Evolutionary conservation across 2,113 vertebrate species (phyloP), one percentile per base, ranked within the genome.

Genomic region (Cathartes aura): DNA sequence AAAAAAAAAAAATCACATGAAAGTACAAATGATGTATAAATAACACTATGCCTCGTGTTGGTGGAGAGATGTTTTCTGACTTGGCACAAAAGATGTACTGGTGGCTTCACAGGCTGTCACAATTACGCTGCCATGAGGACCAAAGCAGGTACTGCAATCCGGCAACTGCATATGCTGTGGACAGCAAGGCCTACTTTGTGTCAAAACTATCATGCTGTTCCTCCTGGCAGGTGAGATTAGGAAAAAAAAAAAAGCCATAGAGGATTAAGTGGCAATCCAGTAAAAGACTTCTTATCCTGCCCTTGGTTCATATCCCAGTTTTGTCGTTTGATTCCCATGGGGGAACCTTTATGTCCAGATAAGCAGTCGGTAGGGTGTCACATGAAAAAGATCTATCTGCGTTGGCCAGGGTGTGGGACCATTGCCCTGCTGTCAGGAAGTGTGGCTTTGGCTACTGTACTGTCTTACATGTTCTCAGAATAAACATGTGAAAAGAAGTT

Each of bases 1-100:
- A 2, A 24, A 55, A 45, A 24, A 55, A 45, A 47, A 58, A 70
- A n/a, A 64, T 38, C n/a, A 47, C 36, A 45, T 45, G 63, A 19
- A 56, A 74, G 40, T 81, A 63, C 29, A 89, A 93, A 90, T 67
- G 67, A 67, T 76, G 56, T 70, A 43, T 82, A 89, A 93, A 89
- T 62, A 89, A 55, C n/a, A n/a, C 50, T 14, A 5, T 71, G 38
- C 18, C n/a, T 87, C 16, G 12, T 40, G 95, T 94, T 60, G 64
- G 55, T 59, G 55, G 72, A 52, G 55, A 87, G 60, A 8, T 55
- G 58, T 88, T 88, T 91, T 76, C 66, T 90, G 82, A 56, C 38
- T 40, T 84, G 88, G 52, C 80, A 78, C 38, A 20, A 23, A 56
- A 55, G 60, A 9, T 10, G 10, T 45, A 4, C 34, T 38, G 79